Percentiles rank a stretch among this genome's conserved stretches.
These are phyloP conservation scores for Leucoraja ocellata DNA, from an alignment of 2,797 vertebrate species.

Conservation along the genomic window DNA sequence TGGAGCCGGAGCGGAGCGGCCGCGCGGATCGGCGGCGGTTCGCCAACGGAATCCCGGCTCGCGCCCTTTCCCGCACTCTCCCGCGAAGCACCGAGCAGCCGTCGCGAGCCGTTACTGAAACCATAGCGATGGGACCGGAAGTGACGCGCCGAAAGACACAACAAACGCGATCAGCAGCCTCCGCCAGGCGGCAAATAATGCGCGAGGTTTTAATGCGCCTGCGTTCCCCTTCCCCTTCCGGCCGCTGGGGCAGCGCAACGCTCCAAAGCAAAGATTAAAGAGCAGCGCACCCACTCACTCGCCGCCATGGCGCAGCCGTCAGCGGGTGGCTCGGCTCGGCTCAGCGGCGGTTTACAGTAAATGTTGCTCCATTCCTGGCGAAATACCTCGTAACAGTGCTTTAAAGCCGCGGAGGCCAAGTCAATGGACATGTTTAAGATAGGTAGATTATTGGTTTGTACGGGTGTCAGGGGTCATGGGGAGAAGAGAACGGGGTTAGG, in stretches of 20 bases:
- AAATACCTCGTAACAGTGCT: not conserved
- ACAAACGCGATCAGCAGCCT: not conserved
- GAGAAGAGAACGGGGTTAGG: too few relatives aligned
- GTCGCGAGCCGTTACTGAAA: conserved; percentile 8
- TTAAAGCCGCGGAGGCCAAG: too few relatives aligned
- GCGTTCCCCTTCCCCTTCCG: not conserved
- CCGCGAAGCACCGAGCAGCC: not conserved
- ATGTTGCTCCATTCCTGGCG: not conserved
- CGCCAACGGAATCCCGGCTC: not conserved
- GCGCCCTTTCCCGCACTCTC: not conserved
- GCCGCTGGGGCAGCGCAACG: not conserved
- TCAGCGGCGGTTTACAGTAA: not conserved
- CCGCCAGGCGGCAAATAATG: not conserved
- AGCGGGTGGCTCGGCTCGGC: not conserved
- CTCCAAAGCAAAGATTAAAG: too few relatives aligned
- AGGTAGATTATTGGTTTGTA: too few relatives aligned
- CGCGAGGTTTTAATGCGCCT: not conserved
- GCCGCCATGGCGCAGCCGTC: too few relatives aligned
- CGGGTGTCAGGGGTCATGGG: too few relatives aligned
- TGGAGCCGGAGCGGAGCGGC: too few relatives aligned
- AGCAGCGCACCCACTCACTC: too few relatives aligned
- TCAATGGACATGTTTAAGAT: too few relatives aligned
- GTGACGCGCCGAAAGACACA: not conserved
- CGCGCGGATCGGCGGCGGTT: not conserved
- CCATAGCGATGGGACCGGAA: conserved; percentile 30